A percentile compares a stretch with the other conserved stretches of the same genome.
phyloP scores from a whole-genome alignment of 2,797 vertebrate genomes.

The Distichodus sexfasciatus region DNA sequence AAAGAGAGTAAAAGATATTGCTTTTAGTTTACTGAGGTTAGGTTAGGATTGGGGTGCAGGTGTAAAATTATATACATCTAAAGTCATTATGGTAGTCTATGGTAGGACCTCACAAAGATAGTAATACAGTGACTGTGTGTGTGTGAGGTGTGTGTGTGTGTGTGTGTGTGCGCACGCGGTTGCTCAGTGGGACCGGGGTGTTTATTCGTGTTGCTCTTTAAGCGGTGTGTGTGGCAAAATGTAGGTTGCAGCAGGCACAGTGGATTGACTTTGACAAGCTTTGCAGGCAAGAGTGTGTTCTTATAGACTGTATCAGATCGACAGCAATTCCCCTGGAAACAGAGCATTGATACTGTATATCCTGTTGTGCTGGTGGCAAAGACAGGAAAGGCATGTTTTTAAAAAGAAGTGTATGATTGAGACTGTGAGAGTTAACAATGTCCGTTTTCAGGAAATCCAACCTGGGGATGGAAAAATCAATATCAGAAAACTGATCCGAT shows the following conservation, averaged over 20 bases:
- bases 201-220: slow-evolving; percentile 49
- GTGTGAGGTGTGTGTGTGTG: not conserved
- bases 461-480: not conserved
- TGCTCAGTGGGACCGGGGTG: slow-evolving; percentile 14
- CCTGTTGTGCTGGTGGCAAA: not conserved
- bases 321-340: not conserved
- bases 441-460: not conserved
- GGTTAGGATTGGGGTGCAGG: too few species aligned
- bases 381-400: not conserved
- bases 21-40: too few species aligned
- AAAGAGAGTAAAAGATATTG: too few species aligned
- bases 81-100: too few species aligned
- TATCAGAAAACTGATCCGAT: not conserved
- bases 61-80: too few species aligned
- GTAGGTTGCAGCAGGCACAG: slow-evolving; percentile 33
- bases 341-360: too few species aligned
- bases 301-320: not conserved
- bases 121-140: too few species aligned
- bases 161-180: not conserved
- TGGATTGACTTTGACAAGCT: slow-evolving; percentile 7
- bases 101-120: too few species aligned
- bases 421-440: too few species aligned
- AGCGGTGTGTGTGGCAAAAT: slow-evolving; percentile 38
- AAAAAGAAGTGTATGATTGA: slow-evolving; percentile 8
- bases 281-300: slow-evolving; percentile 12